A percentile compares a stretch with the other conserved stretches of the same genome.
Evolutionary conservation across 1,140 invertebrate genomes (phyloP).

Genomic region (Hyphantria cunea): DNA sequence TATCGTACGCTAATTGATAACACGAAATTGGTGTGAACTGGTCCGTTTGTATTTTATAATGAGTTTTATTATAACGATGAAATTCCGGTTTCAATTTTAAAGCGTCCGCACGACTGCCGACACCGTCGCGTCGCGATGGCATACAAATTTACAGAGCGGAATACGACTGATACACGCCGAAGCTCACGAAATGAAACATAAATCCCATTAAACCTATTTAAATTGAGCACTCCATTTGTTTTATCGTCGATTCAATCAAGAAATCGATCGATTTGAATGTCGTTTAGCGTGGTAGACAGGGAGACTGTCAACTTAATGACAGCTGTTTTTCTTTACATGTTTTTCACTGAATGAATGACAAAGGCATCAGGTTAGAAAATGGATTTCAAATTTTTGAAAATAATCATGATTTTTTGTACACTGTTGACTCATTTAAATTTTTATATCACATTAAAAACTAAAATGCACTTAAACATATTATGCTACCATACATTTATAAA

Average conservation of each 20-base stretch:
- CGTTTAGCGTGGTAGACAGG: constrained; percentile 13
- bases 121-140: background rate
- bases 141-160: constrained; percentile 23
- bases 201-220: constrained; percentile 77
- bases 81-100: constrained; percentile 40
- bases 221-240: constrained; percentile 75
- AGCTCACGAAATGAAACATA: constrained; percentile 70
- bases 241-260: constrained; percentile 67
- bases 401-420: too few relatives aligned
- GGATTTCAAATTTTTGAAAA: too few relatives aligned
- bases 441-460: too few relatives aligned
- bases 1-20: constrained; percentile 36
- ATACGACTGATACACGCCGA: constrained; percentile 47
- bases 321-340: constrained; percentile 14
- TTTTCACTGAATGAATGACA: too few relatives aligned
- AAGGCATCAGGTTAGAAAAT: too few relatives aligned
- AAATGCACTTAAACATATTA: too few relatives aligned
- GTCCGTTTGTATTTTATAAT: constrained; percentile 31
- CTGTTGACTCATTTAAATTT: too few relatives aligned
- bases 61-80: constrained; percentile 39
- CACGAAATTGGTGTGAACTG: constrained; percentile 35
- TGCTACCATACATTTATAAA: too few relatives aligned
- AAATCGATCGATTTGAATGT: constrained; percentile 51
- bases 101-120: constrained; percentile 9
- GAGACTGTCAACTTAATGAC: constrained; percentile 16